phyloP scores from a whole-genome alignment of 1,140 invertebrate species.

The Cydia pomonella region DNA sequence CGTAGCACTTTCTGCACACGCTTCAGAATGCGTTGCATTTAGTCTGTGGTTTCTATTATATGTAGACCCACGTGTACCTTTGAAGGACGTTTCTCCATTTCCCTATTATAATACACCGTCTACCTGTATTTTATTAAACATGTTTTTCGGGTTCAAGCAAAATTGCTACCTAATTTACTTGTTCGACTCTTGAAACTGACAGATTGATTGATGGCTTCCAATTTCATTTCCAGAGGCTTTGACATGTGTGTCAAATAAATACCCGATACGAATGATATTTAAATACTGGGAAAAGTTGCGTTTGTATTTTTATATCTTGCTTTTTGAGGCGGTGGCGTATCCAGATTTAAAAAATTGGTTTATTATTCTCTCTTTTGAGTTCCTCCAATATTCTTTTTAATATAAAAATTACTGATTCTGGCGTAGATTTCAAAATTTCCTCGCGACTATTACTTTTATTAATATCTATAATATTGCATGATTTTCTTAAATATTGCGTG shows the following conservation, averaged over 20 bases:
- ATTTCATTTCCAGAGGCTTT: slow-evolving; percentile 25
- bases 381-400: no score
- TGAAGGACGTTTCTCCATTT: neutral
- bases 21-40: no score
- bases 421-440: no score
- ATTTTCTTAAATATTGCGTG: no score
- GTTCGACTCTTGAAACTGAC: slow-evolving; percentile 25
- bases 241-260: slow-evolving; percentile 29
- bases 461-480: no score
- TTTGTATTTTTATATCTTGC: slow-evolving; percentile 1
- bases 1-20: no score
- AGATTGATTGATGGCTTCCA: slow-evolving; percentile 13
- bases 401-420: no score
- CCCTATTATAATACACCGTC: neutral
- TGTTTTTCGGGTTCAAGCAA: slow-evolving; percentile 14
- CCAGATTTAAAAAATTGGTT: neutral
- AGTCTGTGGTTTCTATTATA: no score
- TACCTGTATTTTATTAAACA: slow-evolving; percentile 25
- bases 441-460: no score
- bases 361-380: neutral
- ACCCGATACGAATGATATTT: slow-evolving; percentile 21
- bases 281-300: neutral
- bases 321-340: neutral
- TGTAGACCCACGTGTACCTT: no score
- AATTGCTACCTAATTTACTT: slow-evolving; percentile 30